phyloP scores from a whole-genome alignment of 2,888 invertebrate genomes.

The Schizotus pectinicornis region DNA sequence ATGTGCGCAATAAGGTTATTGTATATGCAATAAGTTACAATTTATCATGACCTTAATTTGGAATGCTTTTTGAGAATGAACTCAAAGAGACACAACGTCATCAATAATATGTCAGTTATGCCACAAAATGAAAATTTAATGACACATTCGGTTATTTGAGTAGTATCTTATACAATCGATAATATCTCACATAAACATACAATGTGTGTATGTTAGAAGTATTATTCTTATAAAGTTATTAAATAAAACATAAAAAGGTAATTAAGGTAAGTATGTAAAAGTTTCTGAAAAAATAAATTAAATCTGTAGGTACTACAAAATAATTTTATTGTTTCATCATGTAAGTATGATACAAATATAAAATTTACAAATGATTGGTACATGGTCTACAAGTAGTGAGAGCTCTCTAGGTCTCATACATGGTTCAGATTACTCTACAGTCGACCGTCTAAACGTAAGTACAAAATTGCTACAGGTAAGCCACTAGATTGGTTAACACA shows the following conservation, averaged over 20 bases:
- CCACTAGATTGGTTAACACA: conserved; percentile 46
- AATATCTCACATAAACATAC: too few relatives aligned
- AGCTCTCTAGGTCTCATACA: conserved; percentile 17
- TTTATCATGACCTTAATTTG: too few relatives aligned
- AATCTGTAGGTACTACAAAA: conserved; percentile 39
- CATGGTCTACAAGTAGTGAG: conserved; percentile 20
- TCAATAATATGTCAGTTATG: too few relatives aligned
- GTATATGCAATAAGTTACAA: too few relatives aligned
- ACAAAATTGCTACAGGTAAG: conserved; percentile 37
- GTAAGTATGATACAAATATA: conserved; percentile 49
- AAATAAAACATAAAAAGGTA: neutral
- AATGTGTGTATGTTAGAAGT: too few relatives aligned
- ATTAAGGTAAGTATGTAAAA: neutral
- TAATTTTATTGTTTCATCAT: conserved; percentile 41
- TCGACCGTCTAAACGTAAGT: conserved; percentile 18
- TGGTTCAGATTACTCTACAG: conserved; percentile 26
- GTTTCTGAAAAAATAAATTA: neutral
- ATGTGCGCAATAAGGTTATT: too few relatives aligned
- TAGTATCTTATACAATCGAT: too few relatives aligned
- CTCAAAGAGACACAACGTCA: too few relatives aligned
- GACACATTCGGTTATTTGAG: too few relatives aligned
- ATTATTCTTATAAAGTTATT: neutral
- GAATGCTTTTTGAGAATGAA: too few relatives aligned
- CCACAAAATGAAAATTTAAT: too few relatives aligned
- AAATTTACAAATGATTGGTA: conserved; percentile 48